Evolutionary conservation across 2,888 invertebrate genomes (phyloP).

Genomic region (Trachelus tabidus): DNA sequence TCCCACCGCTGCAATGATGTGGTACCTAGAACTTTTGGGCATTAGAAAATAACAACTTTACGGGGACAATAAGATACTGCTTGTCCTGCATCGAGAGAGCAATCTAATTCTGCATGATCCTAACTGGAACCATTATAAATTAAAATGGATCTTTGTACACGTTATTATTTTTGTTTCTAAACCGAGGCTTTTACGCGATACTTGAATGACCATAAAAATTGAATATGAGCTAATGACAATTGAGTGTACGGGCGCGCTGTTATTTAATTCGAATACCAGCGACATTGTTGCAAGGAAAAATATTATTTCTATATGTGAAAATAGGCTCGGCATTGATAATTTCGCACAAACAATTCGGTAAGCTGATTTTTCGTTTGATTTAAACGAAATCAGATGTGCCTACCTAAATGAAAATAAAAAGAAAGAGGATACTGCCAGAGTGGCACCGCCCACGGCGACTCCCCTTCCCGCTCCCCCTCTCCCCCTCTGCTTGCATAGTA

Average conservation of each 20-base stretch:
- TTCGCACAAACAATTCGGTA: slow-evolving; percentile 23
- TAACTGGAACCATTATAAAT: background rate
- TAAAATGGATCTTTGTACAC: background rate
- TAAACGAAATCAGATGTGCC: slow-evolving; percentile 29
- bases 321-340: slow-evolving; percentile 23
- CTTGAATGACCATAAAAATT: background rate
- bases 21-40: background rate
- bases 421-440: slow-evolving; percentile 45
- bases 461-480: slow-evolving; percentile 1
- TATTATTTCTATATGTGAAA: slow-evolving; percentile 21
- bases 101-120: background rate
- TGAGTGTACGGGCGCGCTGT: background rate
- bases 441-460: slow-evolving; percentile 45
- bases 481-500: slow-evolving; percentile 49
- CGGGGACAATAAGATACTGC: background rate
- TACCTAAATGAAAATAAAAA: slow-evolving; percentile 32
- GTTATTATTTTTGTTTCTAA: background rate
- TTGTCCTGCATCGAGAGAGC: background rate
- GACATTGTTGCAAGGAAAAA: background rate
- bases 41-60: background rate
- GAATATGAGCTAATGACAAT: background rate
- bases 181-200: background rate
- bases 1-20: background rate
- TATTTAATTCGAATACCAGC: background rate
- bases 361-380: slow-evolving; percentile 20